Evolutionary conservation across 2,113 vertebrate species (phyloP).

Genomic region (Petrocephalus zakoni): DNA sequence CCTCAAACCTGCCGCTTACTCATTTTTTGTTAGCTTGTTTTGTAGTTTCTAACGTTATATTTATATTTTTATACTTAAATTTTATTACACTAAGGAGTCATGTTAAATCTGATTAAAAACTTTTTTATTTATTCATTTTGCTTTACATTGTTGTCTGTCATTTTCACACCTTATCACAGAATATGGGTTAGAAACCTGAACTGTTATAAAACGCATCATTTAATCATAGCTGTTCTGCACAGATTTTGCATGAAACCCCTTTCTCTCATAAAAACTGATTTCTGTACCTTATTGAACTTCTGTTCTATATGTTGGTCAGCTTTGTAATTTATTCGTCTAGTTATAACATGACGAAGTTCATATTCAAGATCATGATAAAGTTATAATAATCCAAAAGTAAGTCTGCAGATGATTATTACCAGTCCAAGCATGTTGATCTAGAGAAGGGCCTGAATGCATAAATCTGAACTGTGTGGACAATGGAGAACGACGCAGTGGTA

Average conservation of each 20-base stretch:
- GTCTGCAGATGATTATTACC: not conserved
- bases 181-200: not conserved
- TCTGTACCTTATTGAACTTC: not conserved
- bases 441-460: not conserved
- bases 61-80: constrained; percentile 15
- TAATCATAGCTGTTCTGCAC: not conserved
- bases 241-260: not conserved
- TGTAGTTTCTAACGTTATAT: not conserved
- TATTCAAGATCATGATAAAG: not conserved
- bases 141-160: not conserved
- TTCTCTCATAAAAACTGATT: not conserved
- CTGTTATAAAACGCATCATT: not conserved
- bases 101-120: not conserved
- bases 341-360: not conserved
- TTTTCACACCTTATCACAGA: not conserved
- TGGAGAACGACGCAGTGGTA: not conserved
- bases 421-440: not conserved
- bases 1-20: not conserved
- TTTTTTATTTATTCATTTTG: not conserved
- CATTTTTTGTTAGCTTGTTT: not conserved
- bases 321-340: not conserved
- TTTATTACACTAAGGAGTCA: not conserved
- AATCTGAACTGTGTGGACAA: not conserved
- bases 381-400: not conserved
- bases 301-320: not conserved